Evolutionary conservation across 2,888 invertebrate genomes (phyloP).

Genomic region (Eurois occulta): DNA sequence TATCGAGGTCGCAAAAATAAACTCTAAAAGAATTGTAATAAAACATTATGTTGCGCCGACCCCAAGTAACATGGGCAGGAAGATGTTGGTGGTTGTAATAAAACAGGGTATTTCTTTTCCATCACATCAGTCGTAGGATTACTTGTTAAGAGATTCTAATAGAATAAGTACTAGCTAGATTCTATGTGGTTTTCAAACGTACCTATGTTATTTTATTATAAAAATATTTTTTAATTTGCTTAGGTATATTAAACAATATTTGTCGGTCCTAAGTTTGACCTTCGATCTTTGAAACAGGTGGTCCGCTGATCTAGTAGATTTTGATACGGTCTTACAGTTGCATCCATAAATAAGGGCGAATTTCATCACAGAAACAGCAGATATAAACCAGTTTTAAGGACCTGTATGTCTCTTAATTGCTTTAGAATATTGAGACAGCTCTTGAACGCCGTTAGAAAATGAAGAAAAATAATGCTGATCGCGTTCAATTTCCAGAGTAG

Average conservation of each 20-base stretch:
- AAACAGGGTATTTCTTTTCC: not conserved
- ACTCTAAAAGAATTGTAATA: no score
- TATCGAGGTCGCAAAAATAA: not conserved
- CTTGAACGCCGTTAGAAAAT: not conserved
- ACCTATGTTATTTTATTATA: not conserved
- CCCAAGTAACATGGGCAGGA: no score
- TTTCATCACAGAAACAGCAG: not conserved
- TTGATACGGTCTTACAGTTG: not conserved
- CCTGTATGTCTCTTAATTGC: not conserved
- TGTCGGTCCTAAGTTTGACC: not conserved
- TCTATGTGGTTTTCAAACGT: not conserved
- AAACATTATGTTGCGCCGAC: no score
- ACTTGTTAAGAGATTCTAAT: not conserved
- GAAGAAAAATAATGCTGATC: no score
- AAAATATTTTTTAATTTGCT: not conserved
- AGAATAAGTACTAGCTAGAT: not conserved
- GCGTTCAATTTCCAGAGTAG: no score
- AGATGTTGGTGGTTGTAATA: no score
- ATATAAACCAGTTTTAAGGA: not conserved
- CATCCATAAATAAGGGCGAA: not conserved
- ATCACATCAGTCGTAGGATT: not conserved
- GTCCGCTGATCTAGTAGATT: not conserved
- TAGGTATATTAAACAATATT: not conserved
- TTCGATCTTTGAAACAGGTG: not conserved
- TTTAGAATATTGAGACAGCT: not conserved